Conservation (phyloP, 2,797 vertebrate species). For the Sphenopsis melanotis region DNA sequence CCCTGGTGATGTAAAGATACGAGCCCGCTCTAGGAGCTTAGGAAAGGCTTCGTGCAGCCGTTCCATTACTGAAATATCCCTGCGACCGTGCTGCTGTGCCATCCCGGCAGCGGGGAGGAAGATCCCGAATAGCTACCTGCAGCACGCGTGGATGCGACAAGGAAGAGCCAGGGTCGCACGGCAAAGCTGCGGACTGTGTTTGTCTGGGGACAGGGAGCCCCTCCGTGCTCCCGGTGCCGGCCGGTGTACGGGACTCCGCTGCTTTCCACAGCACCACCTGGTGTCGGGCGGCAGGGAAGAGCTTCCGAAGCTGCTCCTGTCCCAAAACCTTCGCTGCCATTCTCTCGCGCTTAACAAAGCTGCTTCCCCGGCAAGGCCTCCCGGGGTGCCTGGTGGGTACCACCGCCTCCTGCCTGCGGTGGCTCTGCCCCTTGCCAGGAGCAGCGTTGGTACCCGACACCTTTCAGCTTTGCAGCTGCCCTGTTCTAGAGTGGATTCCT, state of each 20-base stretch:
- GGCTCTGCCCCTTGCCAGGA: background rate
- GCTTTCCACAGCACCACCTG: background rate
- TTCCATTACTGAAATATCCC: background rate
- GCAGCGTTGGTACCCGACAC: rapidly evolving
- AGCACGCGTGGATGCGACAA: background rate
- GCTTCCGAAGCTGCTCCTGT: background rate
- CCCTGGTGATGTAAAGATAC: background rate
- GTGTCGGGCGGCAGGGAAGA: background rate
- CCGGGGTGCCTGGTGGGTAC: rapidly evolving
- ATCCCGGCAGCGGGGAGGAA: background rate
- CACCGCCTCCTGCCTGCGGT: background rate
- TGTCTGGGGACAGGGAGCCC: background rate
- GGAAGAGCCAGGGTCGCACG: background rate
- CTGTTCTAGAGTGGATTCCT: background rate
- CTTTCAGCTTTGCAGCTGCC: background rate
- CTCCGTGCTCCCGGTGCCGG: rapidly evolving
- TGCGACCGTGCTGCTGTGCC: rapidly evolving
- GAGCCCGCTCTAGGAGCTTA: background rate
- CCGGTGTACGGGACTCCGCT: rapidly evolving
- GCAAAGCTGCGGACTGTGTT: rapidly evolving
- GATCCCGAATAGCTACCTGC: rapidly evolving
- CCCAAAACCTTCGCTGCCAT: background rate
- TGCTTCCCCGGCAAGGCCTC: rapidly evolving
- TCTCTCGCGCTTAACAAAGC: background rate
- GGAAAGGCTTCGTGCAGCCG: background rate